These are phyloP conservation scores for Chymomyza fuscimana DNA, from an alignment of 2,888 invertebrate species.

Conservation along the genomic window DNA sequence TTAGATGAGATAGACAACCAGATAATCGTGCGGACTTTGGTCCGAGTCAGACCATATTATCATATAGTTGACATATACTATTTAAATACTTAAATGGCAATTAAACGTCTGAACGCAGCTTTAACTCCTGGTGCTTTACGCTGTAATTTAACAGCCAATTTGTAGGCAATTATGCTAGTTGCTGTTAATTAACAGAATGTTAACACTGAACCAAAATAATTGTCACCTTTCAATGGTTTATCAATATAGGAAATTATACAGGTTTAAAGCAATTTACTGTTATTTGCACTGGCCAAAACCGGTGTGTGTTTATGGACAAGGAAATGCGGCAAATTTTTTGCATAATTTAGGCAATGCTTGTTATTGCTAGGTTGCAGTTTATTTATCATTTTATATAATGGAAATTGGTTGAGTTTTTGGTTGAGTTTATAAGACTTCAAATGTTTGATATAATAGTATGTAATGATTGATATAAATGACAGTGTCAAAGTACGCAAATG, in stretches of 20 bases:
- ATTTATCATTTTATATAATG: constrained; percentile 11
- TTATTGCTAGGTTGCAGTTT: not conserved
- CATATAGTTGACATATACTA: no score
- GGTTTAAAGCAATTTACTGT: constrained; percentile 10
- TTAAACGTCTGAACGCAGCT: not conserved
- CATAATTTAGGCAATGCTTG: constrained; percentile 11
- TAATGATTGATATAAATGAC: not conserved
- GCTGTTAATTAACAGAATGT: not conserved
- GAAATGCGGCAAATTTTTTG: constrained; percentile 12
- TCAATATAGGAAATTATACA: constrained; percentile 1
- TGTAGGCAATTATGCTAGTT: not conserved
- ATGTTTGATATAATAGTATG: no score
- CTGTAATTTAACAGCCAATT: constrained; percentile 4
- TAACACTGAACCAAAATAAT: not conserved
- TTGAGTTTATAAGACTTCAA: no score
- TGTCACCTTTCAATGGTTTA: constrained; percentile 20
- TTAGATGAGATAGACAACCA: no score
- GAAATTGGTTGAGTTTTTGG: not conserved
- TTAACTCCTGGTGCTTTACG: not conserved
- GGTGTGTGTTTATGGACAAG: constrained; percentile 33
- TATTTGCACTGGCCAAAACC: constrained; percentile 20
- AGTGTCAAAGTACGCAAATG: constrained; percentile 39
- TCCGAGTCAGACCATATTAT: no score
- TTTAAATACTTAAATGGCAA: no score
- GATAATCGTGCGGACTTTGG: no score